Conservation (phyloP, 1,140 invertebrate genomes). For the Ips nitidus region DNA sequence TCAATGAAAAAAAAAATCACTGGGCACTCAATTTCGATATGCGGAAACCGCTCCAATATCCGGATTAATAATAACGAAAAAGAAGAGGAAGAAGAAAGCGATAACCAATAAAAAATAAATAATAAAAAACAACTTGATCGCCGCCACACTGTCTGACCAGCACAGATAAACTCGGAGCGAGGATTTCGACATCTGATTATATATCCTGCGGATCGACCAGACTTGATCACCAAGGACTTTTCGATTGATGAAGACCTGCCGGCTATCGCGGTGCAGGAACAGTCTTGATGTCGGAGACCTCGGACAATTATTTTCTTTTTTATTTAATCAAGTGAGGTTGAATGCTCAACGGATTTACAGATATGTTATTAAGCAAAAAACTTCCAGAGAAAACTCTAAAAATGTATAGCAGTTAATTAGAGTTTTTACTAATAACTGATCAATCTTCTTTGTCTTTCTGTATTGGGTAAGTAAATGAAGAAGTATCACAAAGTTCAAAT, state of each 20-base stretch:
- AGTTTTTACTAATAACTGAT: too few species aligned
- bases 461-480: too few species aligned
- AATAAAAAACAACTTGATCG: conserved; percentile 1
- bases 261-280: conserved; percentile 24
- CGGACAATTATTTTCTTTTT: neutral
- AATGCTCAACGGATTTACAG: too few species aligned
- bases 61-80: too few species aligned
- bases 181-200: conserved; percentile 37
- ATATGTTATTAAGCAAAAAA: too few species aligned
- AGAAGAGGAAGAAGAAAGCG: too few species aligned
- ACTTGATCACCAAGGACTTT: conserved; percentile 37
- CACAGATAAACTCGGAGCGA: conserved; percentile 33
- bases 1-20: neutral
- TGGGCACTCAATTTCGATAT: conserved; percentile 1
- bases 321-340: too few species aligned
- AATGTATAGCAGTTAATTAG: too few species aligned
- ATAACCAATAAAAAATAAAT: too few species aligned
- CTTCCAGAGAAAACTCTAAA: too few species aligned
- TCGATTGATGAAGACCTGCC: conserved; percentile 24
- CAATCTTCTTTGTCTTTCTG: too few species aligned
- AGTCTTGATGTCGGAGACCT: conserved; percentile 21
- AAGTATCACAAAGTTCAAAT: too few species aligned
- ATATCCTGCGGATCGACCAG: conserved; percentile 33
- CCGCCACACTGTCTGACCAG: conserved; percentile 37
- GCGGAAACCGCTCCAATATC: conserved; percentile 8